Conservation (phyloP, 2,888 invertebrate species). For the Metallyticus violacea region DNA sequence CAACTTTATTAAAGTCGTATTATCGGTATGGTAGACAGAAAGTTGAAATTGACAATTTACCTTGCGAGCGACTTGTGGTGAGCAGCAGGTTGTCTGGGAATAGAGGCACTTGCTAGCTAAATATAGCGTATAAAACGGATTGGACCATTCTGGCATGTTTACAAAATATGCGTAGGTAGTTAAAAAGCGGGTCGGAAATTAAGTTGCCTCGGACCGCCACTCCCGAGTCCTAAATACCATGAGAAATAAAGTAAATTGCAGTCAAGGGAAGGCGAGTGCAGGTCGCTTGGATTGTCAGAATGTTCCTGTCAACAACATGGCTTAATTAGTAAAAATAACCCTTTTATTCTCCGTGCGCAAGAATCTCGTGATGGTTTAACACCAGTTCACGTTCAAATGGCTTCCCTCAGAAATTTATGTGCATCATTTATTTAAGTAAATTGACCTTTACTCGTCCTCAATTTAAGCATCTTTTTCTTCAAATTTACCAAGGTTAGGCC, state of each 20-base stretch:
- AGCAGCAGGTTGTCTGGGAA: not conserved
- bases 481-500: not conserved
- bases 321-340: not conserved
- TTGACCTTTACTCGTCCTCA: not conserved
- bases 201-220: not conserved
- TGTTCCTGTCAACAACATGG: not conserved
- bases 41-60: not conserved
- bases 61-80: not conserved
- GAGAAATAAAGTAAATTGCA: conserved; percentile 4
- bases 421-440: not conserved
- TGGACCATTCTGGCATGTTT: not conserved
- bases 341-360: not conserved
- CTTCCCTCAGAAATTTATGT: not conserved
- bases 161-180: conserved; percentile 2
- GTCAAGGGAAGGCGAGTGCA: not conserved
- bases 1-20: too few species aligned
- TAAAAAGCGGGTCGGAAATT: not conserved
- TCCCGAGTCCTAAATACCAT: not conserved
- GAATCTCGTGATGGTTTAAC: not conserved
- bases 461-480: not conserved
- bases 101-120: not conserved
- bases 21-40: too few species aligned
- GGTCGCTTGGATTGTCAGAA: too few species aligned
- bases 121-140: conserved; percentile 4
- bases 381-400: too few species aligned